Percentiles rank a stretch among this genome's conserved stretches.
Evolutionary conservation across 2,888 invertebrate genomes (phyloP).

Genomic region (Aromia moschata): DNA sequence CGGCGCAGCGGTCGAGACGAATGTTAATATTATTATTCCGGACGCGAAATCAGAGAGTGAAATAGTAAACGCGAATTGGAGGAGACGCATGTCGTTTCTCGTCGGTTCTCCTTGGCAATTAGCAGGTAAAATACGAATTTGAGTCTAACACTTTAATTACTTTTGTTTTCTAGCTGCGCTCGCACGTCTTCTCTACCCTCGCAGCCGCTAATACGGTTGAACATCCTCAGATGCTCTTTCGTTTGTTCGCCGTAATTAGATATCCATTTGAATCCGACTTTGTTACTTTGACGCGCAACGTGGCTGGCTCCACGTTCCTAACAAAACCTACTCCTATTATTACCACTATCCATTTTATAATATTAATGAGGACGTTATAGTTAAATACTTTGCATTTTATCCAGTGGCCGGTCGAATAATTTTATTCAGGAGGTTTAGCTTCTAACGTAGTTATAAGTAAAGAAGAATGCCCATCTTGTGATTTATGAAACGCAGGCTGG

Average conservation of each 20-base stretch:
- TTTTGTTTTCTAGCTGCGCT: slow-evolving; percentile 21
- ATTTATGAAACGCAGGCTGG: too few species aligned
- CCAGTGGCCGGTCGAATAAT: too few species aligned
- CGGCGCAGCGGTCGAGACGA: background rate
- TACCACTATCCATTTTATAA: too few species aligned
- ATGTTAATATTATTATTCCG: slow-evolving; percentile 15
- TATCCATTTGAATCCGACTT: slow-evolving; percentile 29
- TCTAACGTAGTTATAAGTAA: too few species aligned
- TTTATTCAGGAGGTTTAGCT: too few species aligned
- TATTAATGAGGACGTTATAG: too few species aligned
- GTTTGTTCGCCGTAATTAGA: slow-evolving; percentile 25
- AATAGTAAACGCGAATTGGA: slow-evolving; percentile 21
- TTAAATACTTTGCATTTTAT: too few species aligned
- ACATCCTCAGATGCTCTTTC: slow-evolving; percentile 21
- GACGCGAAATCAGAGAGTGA: slow-evolving; percentile 10
- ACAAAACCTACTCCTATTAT: too few species aligned
- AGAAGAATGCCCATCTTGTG: too few species aligned
- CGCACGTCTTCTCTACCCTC: slow-evolving; percentile 12
- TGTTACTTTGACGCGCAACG: slow-evolving; percentile 18
- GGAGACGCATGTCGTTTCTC: slow-evolving; percentile 22
- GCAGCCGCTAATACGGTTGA: slow-evolving; percentile 26
- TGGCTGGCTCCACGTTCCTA: too few species aligned
- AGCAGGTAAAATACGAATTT: slow-evolving; percentile 24
- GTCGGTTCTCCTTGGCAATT: slow-evolving; percentile 12
- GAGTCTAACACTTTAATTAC: slow-evolving; percentile 30